A percentile compares a stretch with the other conserved stretches of the same genome.
These are phyloP conservation scores for Tipula unca DNA, from an alignment of 2,888 invertebrate genomes.

Conservation along the genomic window DNA sequence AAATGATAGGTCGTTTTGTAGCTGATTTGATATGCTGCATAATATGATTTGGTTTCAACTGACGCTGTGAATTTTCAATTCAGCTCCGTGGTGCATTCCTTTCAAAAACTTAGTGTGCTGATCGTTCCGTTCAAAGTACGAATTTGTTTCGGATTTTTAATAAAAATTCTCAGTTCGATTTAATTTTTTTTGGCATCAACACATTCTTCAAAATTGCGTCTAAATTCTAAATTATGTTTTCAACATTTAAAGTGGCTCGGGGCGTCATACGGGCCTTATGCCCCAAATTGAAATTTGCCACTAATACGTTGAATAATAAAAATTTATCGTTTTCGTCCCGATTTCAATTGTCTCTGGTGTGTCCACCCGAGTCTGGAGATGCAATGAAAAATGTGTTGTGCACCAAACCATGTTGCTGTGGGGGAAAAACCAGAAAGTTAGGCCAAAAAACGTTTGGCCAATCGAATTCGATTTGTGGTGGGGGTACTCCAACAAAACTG, in stretches of 20 bases:
- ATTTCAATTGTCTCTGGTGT: not conserved
- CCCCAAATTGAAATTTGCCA: not conserved
- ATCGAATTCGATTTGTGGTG: not conserved
- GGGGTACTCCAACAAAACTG: not conserved
- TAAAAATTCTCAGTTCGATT: too few species aligned
- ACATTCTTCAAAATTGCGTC: too few species aligned
- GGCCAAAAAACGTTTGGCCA: not conserved
- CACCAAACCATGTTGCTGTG: not conserved
- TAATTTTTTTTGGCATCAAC: too few species aligned
- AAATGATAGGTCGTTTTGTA: too few species aligned
- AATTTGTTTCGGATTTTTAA: too few species aligned
- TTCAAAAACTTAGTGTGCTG: too few species aligned
- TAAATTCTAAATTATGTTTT: not conserved
- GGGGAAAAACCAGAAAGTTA: not conserved
- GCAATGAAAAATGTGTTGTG: not conserved
- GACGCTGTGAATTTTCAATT: too few species aligned
- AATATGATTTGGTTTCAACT: too few species aligned
- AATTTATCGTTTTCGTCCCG: not conserved
- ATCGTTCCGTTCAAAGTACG: too few species aligned
- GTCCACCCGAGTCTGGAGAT: not conserved
- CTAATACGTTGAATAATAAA: not conserved
- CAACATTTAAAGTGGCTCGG: not conserved
- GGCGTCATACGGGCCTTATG: not conserved
- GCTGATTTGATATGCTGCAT: too few species aligned
- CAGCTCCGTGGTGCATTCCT: too few species aligned